Evolutionary conservation across 2,113 vertebrate species (phyloP).

Genomic region (Hemibagrus wyckioides): DNA sequence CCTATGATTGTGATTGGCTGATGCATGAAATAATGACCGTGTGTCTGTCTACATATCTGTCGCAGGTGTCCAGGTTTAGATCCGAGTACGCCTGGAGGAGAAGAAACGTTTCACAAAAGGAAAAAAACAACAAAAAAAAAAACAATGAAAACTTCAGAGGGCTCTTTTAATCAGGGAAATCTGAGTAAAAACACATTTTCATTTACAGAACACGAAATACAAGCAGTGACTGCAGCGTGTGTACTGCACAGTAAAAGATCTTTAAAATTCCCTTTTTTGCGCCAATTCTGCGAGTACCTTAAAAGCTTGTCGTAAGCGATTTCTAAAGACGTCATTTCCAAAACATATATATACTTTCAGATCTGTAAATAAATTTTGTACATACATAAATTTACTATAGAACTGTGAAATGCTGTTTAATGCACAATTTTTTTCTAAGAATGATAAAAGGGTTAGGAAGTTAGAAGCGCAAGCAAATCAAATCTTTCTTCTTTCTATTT

Average conservation of each 20-base stretch:
- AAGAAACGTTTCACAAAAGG: slow-evolving; percentile 7
- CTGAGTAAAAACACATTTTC: slow-evolving; percentile 55
- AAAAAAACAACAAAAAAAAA: too few species aligned
- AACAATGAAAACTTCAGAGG: slow-evolving; percentile 37
- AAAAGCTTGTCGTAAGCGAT: slow-evolving; percentile 34
- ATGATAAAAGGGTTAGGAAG: slow-evolving; percentile 44
- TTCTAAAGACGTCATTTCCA: slow-evolving; percentile 44
- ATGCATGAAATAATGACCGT: not conserved
- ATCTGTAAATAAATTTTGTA: slow-evolving; percentile 57
- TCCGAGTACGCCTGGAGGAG: not conserved
- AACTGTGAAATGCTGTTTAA: slow-evolving; percentile 41
- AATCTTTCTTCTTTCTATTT: not conserved
- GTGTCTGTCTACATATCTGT: not conserved
- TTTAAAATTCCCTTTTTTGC: slow-evolving; percentile 48
- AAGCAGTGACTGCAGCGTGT: slow-evolving; percentile 35
- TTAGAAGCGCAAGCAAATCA: slow-evolving; percentile 39
- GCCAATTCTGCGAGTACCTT: slow-evolving; percentile 49
- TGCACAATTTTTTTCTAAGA: slow-evolving; percentile 34
- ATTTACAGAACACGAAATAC: slow-evolving; percentile 53
- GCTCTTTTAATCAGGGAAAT: slow-evolving; percentile 52
- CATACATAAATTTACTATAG: slow-evolving; percentile 48
- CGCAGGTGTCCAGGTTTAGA: not conserved
- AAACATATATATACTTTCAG: slow-evolving; percentile 49
- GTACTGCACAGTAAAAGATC: slow-evolving; percentile 32
- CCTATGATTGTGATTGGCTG: not conserved